These are phyloP conservation scores for Mus musculus DNA, from an alignment of 2,113 vertebrate species.

Conservation along the genomic window GRCm39 chrX:167502001-167502500, in stretches of 20 bases:
- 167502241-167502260: not conserved
- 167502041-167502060: not conserved
- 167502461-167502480: not conserved
- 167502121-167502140: not conserved
- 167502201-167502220: not conserved
- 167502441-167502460: not conserved
- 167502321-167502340: not conserved
- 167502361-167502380: not conserved
- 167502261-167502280: not conserved
- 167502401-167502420: not conserved
- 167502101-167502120: not conserved
- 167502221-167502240: not conserved
- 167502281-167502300: not conserved
- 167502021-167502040: not conserved
- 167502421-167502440: not conserved
- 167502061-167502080: not conserved
- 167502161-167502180: not conserved
- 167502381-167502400: not conserved
- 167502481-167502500: not conserved
- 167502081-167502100: not conserved
- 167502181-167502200: not conserved
- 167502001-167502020: not conserved
- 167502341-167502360: not conserved
- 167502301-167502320: not conserved
- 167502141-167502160: not conserved